Percentiles rank a stretch among this genome's conserved stretches.
phyloP scores from a whole-genome alignment of 2,797 vertebrate genomes.

The Ctenochaetus hawaiiensis region DNA sequence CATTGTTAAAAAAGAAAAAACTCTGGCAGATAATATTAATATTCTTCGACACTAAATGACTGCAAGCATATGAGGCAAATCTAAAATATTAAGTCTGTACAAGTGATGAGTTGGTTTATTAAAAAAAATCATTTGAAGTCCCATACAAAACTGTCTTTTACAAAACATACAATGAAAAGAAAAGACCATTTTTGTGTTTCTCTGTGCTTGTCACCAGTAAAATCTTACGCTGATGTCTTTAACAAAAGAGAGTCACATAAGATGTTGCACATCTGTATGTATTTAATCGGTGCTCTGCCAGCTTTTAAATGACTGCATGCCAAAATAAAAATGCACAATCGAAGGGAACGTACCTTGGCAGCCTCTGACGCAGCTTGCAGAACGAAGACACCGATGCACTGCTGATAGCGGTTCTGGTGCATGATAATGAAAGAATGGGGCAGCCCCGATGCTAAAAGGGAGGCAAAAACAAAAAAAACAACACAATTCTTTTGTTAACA shows the following conservation, averaged over 20 bases:
- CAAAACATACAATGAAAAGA: background rate
- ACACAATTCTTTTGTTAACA: background rate
- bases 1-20: background rate
- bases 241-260: background rate
- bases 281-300: background rate
- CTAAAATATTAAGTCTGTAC: too few species aligned
- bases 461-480: slow-evolving; percentile 4
- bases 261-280: background rate
- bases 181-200: background rate
- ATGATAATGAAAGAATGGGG: slow-evolving; percentile 92
- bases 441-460: slow-evolving; percentile 86
- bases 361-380: slow-evolving; percentile 90
- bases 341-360: slow-evolving; percentile 83
- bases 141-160: background rate
- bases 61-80: background rate
- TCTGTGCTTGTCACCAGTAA: background rate
- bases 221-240: background rate
- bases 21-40: background rate
- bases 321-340: background rate
- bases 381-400: slow-evolving; percentile 91
- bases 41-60: background rate
- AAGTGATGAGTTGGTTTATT: background rate
- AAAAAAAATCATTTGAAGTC: background rate
- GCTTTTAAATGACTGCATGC: too few species aligned
- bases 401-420: slow-evolving; percentile 92